These are phyloP conservation scores for Auanema sp. DNA, from an alignment of 2,888 invertebrate genomes.

Conservation along the genomic window DNA sequence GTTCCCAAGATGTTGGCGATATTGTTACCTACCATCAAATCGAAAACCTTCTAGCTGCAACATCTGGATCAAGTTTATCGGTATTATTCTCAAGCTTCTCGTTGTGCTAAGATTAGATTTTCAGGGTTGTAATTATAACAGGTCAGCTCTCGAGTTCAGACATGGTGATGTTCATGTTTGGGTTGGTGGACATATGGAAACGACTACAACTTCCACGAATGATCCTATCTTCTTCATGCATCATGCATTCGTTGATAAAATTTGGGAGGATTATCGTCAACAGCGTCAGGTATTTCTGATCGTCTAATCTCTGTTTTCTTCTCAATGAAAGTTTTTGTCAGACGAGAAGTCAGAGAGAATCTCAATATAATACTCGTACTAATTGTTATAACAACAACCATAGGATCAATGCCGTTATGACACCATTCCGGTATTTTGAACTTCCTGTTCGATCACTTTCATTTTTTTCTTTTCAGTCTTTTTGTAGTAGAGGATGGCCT, in stretches of 20 bases:
- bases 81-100: no score
- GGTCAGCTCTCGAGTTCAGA: conserved; percentile 3
- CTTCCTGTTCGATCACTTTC: no score
- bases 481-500: background rate
- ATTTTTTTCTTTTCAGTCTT: background rate
- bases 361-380: background rate
- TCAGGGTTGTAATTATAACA: no score
- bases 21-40: conserved; percentile 1
- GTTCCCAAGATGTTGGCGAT: conserved; percentile 3
- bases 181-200: conserved; percentile 19
- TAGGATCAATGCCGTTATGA: background rate
- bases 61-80: conserved; percentile 3
- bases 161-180: conserved; percentile 20
- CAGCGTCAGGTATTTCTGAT: conserved; percentile 1
- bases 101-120: no score
- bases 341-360: background rate
- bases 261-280: conserved; percentile 14
- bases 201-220: conserved; percentile 11
- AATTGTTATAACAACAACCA: background rate
- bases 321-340: no score
- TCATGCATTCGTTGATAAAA: conserved; percentile 13
- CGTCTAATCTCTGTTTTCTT: no score
- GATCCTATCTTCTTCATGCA: conserved; percentile 20
- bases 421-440: conserved; percentile 8
- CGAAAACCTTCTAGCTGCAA: conserved; percentile 11